These are phyloP conservation scores for Xanthia icteritia DNA, from an alignment of 2,888 invertebrate species.

Conservation along the genomic window DNA sequence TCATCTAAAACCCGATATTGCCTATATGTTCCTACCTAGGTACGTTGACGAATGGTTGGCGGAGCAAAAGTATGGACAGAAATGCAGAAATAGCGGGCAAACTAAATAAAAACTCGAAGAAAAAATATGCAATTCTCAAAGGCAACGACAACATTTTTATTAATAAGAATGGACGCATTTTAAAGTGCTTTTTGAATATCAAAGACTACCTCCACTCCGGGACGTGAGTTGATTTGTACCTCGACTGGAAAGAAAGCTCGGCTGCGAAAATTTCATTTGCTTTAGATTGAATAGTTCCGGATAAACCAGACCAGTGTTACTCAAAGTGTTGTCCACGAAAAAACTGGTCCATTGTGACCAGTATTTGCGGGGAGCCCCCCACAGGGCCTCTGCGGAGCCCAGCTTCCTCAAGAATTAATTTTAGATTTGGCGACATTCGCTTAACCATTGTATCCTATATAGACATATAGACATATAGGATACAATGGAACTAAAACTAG, in stretches of 20 bases:
- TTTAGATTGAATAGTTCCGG: conserved; percentile 21
- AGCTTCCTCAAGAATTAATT: too few relatives aligned
- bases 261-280: conserved; percentile 16
- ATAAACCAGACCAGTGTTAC: not conserved
- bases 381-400: too few relatives aligned
- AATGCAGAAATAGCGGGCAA: conserved; percentile 21
- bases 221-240: conserved; percentile 47
- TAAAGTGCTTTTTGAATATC: conserved; percentile 46
- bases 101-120: conserved; percentile 11
- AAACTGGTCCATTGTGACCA: too few relatives aligned
- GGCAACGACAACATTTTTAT: conserved; percentile 25
- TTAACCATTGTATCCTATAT: too few relatives aligned
- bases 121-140: conserved; percentile 29
- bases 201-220: conserved; percentile 40
- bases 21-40: too few relatives aligned
- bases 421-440: too few relatives aligned
- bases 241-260: conserved; percentile 16
- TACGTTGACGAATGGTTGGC: not conserved
- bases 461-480: too few relatives aligned
- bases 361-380: too few relatives aligned
- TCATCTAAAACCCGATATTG: conserved; percentile 18
- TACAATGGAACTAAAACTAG: too few relatives aligned
- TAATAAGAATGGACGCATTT: conserved; percentile 39
- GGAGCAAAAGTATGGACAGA: not conserved
- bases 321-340: too few relatives aligned